These are phyloP conservation scores for Ciconia boyciana DNA, from an alignment of 2,113 vertebrate species.

Conservation along the genomic window DNA sequence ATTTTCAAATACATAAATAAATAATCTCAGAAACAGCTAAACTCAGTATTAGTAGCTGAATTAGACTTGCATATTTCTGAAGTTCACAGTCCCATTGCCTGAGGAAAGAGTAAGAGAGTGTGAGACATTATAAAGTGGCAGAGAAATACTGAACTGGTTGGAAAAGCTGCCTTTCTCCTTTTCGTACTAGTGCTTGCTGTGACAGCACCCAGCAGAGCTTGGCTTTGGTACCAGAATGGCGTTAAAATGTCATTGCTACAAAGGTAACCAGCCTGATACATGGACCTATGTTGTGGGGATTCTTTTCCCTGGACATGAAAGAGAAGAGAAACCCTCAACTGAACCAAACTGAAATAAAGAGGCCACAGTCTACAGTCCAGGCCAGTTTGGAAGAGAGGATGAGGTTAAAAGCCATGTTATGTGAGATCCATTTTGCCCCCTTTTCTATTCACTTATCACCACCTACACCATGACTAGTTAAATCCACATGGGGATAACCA, in stretches of 20 bases:
- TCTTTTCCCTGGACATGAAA: background rate
- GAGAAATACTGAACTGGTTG: background rate
- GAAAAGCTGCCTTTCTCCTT: background rate
- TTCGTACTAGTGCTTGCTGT: background rate
- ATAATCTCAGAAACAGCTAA: slow-evolving; percentile 15
- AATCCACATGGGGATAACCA: background rate
- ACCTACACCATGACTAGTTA: background rate
- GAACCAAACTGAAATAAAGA: background rate
- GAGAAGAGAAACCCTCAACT: background rate
- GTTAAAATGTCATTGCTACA: background rate
- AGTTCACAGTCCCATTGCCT: background rate
- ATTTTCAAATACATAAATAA: slow-evolving; percentile 33
- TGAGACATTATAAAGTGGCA: background rate
- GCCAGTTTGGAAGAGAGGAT: background rate
- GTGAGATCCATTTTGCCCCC: background rate
- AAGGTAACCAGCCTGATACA: background rate
- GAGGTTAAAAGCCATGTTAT: background rate
- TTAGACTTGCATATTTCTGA: background rate
- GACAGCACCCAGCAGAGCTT: background rate
- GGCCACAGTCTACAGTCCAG: accelerated
- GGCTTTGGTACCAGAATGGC: background rate
- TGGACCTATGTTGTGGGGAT: background rate
- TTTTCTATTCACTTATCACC: background rate
- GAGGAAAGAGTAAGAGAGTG: background rate
- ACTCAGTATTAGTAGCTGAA: background rate